Evolutionary conservation across 2,888 invertebrate genomes (phyloP), one percentile per base, ranked within the genome.

Genomic region (Hypena proboscidalis): DNA sequence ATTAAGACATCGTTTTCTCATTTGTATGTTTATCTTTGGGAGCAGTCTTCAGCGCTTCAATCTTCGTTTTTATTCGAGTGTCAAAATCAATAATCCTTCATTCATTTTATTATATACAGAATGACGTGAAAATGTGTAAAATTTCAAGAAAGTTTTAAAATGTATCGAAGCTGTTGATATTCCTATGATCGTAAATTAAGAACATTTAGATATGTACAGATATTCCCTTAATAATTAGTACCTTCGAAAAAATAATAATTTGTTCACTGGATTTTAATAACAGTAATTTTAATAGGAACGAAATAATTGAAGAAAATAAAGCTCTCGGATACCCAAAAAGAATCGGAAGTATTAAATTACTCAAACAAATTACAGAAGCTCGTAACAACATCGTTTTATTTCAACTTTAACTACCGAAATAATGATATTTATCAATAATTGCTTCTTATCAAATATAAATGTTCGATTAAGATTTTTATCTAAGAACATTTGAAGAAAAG

Each of bases 1-100:
- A 62, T 63, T 45, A 57, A 63, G 63, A 58, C 51, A 45, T 54
- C 29, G 48, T 36, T 48, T 54, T 50, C 36, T 48, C 42, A 60
- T 57, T 60, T 49, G 45, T 49, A 40, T 48, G 47, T 54, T 57
- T 54, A 54, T 44, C 31, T 34, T 29, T 43, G 45, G 23, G 25
- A 14, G 15, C n/a, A n/a, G 13, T 33, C 25, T 20, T 31, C 19
- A 14, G 9, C 34, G 9, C 31, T 53, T 50, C 29, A 45, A n/a
- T 36, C 32, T 57, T 33, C 22, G 4, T 32, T 47, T 56, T 43
- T 39, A 45, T 44, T 49, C 31, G 38, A 45, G 40, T 34, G 23
- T 53, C 45, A 48, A 46, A 49, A 46, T 17, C 8, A 20, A 19
- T 11, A 19, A 20, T 11, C 7, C 20, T 8, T 1, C n/a, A 2